Evolutionary conservation across 1,140 invertebrate genomes (phyloP), one percentile per base, ranked within the genome.

Genomic region (Helicoverpa armigera): DNA sequence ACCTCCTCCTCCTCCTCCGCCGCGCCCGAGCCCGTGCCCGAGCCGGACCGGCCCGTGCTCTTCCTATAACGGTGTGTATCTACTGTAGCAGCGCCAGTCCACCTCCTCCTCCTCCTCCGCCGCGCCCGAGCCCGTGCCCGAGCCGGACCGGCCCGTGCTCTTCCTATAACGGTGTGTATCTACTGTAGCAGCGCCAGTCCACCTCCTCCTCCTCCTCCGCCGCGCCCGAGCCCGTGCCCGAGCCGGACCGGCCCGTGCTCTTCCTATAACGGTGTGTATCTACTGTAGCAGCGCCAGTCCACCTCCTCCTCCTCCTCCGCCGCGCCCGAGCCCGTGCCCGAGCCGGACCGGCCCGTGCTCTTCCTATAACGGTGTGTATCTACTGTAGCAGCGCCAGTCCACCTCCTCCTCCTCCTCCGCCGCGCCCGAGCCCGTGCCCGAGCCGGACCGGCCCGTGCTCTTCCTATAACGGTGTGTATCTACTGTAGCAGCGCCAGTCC

Each of bases 51-150:
- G 16, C 93, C 94, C 63, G 94, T 95, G 81, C 90, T 94, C 51
- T 95, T 95, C 90, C 90, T 95, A 81, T 94, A 94, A 87, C 87
- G 89, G 90, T 90, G 10, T 13, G 80, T 54, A 13, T 2, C 4
- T 10, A 14, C 48, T 23, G 12, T 13, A 23, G 23, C 23, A 88
- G 43, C 69, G 87, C 35, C 54, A 69, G 61, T 69, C 63, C 29
- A 69, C 76, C 58, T 60, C 72, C 12, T 75, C 74, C 5, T 48
- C 72, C 78, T 72, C 60, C 0, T n/a, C 73, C 10, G 63, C 16
- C 65, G n/a, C n/a, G 10, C 29, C 51, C 29, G 53, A 63, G 65
- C 63, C 73, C 43, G 13, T 35, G 72, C 31, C 61, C 48, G 29
- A 50, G 43, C 90, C 82, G 53, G 89, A 91, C 77, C 73, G 93